Evolutionary conservation across 2,888 invertebrate species (phyloP), one percentile per base, ranked within the genome.

Genomic region (Pogonocherus hispidulus): DNA sequence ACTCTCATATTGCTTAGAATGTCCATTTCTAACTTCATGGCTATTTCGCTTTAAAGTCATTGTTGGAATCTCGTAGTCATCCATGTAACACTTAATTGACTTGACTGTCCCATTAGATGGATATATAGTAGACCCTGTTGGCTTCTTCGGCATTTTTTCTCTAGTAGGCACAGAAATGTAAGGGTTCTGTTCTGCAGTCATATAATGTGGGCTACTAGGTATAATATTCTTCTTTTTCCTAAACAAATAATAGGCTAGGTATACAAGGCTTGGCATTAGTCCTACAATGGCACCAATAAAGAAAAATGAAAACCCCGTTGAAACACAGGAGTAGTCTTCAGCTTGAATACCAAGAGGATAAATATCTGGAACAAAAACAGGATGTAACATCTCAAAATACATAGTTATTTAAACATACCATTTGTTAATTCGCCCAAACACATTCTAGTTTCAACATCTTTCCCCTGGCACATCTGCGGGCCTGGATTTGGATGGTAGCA

Each of bases 131-230:
- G 87, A 85, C 16, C 85, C 86, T 80, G 78, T 86, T 76, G 86
- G 85, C 63, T 81, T 80, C 59, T 82, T 81, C 11, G 86, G 82
- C 74, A 89, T 88, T 80, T 93, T 91, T 84, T 94, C 94, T 82
- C 93, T 93, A 69, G 94, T 86, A 0, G 95, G 95, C 47, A 95
- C 91, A 20, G 94, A 92, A 70, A 94, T 93, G 84, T 95, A 95
- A 73, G 94, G 92, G 83, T 95, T 95, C 80, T 93, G 93, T 80
- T 93, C 94, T 0, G 92, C 89, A 23, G 93, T 91, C 76, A 93
- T 93, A 81, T 94, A 95, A 82, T 93, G 94, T 0, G 94, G 94
- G 59, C 93, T 93, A 46, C 93, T 91, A 0, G 93, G 92, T 2
- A 93, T 90, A 37, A 90, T 87, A 27, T 89, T 88, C 66, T 86